Evolutionary conservation across 37 sponge, comb jelly and placozoan genomes (phyloP), one percentile per base, ranked within the genome.

Genomic region (Bolinopsis microptera): DNA sequence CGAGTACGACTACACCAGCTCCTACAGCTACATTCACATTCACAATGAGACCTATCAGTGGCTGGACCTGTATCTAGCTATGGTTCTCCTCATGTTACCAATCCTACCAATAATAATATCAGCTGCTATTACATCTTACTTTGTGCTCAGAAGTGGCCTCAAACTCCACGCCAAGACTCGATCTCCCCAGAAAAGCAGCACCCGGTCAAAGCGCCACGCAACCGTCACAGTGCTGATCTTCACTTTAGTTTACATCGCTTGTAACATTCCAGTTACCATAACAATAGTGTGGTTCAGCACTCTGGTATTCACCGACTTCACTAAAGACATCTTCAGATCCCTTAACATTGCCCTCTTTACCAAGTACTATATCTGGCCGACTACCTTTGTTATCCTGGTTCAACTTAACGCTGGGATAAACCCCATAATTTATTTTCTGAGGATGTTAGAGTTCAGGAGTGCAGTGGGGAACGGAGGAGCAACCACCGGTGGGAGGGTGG

Each of bases 11-110:
- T 39, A n/a, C 41, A n/a, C 61, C 25, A 41, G 61, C 31, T 35
- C 38, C 0, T 86, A 86, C 90, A 39, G 61, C 90, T 86, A 41
- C 61, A 86, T 41, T 27, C 90, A 40, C 90, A 86, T 86, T 30
- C 22, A 28, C 25, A 35, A n/a, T 40, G 90, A 86, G 61, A 16
- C 38, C 48, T 86, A 41, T 34, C 41, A 38, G 25, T 86, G 23
- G 9, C 8, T 24, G 0, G 90, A 86, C 31, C 61, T 86, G 28
- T 39, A 41, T 86, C 26, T 41, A 34, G 90, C 90, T 22, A 86
- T 86, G 61, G 31, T 2, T 0, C 90, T 86, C 36, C 90, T 86
- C 26, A 41, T 41, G 61, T 38, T 86, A 39, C 90, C 90, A 40
- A 86, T 86, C 13, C 90, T 86, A 0, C 90, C 90, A 0, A 41